Evolutionary conservation across 2,888 invertebrate species (phyloP), one percentile per base, ranked within the genome.

Genomic region (Drosophila anomalata): DNA sequence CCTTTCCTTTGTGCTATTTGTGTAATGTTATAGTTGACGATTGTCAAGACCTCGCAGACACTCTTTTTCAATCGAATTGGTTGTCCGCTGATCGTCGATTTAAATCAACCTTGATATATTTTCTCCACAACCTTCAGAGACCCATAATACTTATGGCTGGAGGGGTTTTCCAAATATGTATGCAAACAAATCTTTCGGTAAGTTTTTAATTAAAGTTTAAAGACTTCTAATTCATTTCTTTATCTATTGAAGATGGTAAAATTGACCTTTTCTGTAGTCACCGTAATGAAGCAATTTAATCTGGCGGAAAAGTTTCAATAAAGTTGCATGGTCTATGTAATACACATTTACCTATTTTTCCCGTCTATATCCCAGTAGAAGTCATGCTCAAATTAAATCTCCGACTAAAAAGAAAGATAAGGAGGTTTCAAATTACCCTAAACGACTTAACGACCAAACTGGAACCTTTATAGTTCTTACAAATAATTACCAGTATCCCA

Each of bases 11-110:
- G 9, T 79, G 87, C 59, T 83, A 74, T 20, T 42, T 85, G 11
- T 87, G 83, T 62, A 73, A 85, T 8, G 11, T 66, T 42, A 50
- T 83, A 0, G 39, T 61, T 6, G 53, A 63, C 1, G 83, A 83
- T 17, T 72, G 74, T 14, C 61, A 50, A 2, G 57, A 78, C 0
- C 60, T 87, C 0, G 26, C 85, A 0, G 14, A 75, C 5, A 36
- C 56, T 12, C 62, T 88, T 3, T 88, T 83, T 17, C 78, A 83
- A 14, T 86, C 83, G 2, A 69, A 83, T 51, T 83, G 83, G 83
- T 39, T 58, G 1, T 8, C 14, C 5, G 87, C 88, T 1, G 11
- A 60, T 56, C 74, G 58, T 2, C 55, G 56, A 3, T 83, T 79
- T 39, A 74, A 26, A 5, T 46, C 48, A 1, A 52, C 87, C 0